Evolutionary conservation across 2,797 vertebrate species (phyloP).

Genomic region (Syngnathus rostellatus): DNA sequence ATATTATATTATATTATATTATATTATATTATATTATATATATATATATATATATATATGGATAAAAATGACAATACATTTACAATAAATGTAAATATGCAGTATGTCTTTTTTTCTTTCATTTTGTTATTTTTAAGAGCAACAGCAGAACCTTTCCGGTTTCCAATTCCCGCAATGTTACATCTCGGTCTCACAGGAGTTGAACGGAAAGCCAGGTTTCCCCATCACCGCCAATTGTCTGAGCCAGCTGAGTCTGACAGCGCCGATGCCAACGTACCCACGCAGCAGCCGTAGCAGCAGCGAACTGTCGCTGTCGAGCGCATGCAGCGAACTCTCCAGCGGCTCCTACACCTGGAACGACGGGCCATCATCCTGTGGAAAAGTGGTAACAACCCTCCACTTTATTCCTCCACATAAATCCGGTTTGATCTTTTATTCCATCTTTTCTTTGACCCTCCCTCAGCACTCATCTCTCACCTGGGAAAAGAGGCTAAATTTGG

Average conservation of each 20-base stretch:
- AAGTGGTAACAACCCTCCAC: slow-evolving; percentile 63
- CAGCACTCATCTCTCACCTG: slow-evolving; percentile 75
- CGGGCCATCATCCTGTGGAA: slow-evolving; percentile 72
- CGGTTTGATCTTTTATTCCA: not conserved
- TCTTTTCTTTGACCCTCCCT: not conserved
- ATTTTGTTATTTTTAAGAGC: not conserved
- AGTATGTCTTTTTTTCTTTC: not conserved
- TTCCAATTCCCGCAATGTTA: not conserved
- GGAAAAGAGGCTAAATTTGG: slow-evolving; percentile 83
- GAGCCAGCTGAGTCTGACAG: slow-evolving; percentile 72
- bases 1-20: no score
- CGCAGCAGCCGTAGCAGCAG: slow-evolving; percentile 89
- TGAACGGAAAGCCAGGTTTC: slow-evolving; percentile 69
- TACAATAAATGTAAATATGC: no score
- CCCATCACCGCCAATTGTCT: slow-evolving; percentile 70
- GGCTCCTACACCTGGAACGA: slow-evolving; percentile 86
- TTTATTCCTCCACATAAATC: not conserved
- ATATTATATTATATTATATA: no score
- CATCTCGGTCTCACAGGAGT: slow-evolving; percentile 61
- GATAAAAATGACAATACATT: no score
- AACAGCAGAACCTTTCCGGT: not conserved
- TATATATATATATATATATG: no score
- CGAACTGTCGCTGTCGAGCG: slow-evolving; percentile 85
- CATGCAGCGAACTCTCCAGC: slow-evolving; percentile 91
- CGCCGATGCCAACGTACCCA: slow-evolving; percentile 64